Base-by-base conservation (phyloP, 2,888 invertebrate species). In the Polymixis lichenea region DNA sequence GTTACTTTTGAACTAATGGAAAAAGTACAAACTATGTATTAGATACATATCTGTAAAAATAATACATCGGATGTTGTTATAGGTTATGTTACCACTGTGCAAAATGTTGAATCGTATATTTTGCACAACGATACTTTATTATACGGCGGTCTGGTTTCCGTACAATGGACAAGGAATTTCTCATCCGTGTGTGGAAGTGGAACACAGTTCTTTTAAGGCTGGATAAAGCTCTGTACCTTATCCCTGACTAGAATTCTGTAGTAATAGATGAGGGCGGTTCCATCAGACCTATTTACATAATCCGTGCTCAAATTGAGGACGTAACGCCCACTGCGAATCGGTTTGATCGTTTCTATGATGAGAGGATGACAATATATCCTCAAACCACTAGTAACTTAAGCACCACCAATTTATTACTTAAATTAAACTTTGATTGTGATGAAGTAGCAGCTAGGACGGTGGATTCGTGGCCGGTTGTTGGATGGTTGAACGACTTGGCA, bases 251-350 rank as follows among this genome's bases (percentile, higher is more conserved):
- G 51, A 79, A 75, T 46, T 66, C 61, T 70, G 46, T 8, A 75
- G 65, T 56, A 53, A 78, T 51, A 32, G 80, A 67, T 58, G 60
- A 43, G 32, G 53, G 43, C 38, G 32, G 38, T 46, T 62, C 75
- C 51, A 67, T 55, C 28, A 67, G 62, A 66, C 38, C 38, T 15
- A 69, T 82, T 80, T 51, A 75, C 75, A 60, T 82, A 80, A 77
- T 80, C 62, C 28, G 3, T 76, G 61, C 80, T 83, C 76, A 86
- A 85, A 85, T 86, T 86, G 75, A 85, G 75, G 77, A 65, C 64
- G 61, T 56, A 43, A 64, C 64, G 58, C 51, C 49, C 64, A 68
- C 62, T 75, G 71, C n/a, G 56, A 77, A 80, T 79, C 69, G 77
- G 72, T 82, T 77, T 72, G 65, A 73, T 81, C 51, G 78, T 77